Evolutionary conservation across 2,888 invertebrate species (phyloP).

Genomic region (Zootermopsis nevadensis): DNA sequence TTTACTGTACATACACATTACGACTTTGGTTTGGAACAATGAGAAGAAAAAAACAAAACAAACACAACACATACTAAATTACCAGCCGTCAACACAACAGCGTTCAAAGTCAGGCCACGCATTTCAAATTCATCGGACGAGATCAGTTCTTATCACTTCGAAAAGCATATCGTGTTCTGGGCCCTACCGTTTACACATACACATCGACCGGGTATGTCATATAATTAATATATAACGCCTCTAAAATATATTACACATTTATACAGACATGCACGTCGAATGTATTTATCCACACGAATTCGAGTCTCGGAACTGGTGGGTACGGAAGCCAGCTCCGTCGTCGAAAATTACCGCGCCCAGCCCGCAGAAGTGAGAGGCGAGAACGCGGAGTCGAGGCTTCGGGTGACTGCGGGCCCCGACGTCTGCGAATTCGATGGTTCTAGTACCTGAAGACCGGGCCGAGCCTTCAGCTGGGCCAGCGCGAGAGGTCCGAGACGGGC

Average conservation of each 20-base stretch:
- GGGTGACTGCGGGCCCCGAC: slow-evolving; percentile 58
- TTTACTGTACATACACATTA: slow-evolving; percentile 19
- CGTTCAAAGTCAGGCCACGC: not conserved
- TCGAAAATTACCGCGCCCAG: slow-evolving; percentile 55
- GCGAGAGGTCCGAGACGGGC: slow-evolving; percentile 36
- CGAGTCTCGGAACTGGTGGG: not conserved
- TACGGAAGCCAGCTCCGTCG: slow-evolving; percentile 16
- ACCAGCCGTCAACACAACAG: not conserved
- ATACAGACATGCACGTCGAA: not conserved
- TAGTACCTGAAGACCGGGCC: slow-evolving; percentile 45
- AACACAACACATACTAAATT: slow-evolving; percentile 7
- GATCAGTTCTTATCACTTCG: not conserved
- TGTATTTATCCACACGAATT: not conserved
- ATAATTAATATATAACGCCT: slow-evolving; percentile 19
- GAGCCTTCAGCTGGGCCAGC: slow-evolving; percentile 48
- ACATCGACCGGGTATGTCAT: slow-evolving; percentile 3
- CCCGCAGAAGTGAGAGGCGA: slow-evolving; percentile 72
- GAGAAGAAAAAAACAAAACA: too few species aligned
- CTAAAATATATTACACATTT: slow-evolving; percentile 34
- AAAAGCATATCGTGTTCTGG: not conserved
- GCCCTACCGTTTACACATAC: slow-evolving; percentile 22
- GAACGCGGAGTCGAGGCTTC: slow-evolving; percentile 74
- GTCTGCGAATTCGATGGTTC: slow-evolving; percentile 54
- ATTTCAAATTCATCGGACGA: not conserved
- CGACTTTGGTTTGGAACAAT: slow-evolving; percentile 5